Evolutionary conservation across 2,888 invertebrate species (phyloP).

Genomic region (Elegia similella): DNA sequence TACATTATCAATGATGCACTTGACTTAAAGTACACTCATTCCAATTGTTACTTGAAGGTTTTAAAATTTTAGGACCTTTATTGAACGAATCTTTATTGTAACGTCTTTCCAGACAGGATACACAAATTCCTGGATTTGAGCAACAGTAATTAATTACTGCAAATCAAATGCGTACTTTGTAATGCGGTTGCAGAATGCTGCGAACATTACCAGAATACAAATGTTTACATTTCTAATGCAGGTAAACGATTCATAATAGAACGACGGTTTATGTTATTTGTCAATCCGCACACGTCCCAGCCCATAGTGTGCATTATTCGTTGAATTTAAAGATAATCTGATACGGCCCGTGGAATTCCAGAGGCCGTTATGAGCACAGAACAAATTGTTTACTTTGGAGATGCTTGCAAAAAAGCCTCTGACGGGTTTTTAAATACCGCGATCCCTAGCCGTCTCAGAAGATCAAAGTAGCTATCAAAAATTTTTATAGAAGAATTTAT

Average conservation of each 20-base stretch:
- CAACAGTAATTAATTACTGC: conserved; percentile 21
- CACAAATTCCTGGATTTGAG: conserved; percentile 1
- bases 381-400: not conserved
- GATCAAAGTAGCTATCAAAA: not conserved
- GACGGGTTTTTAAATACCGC: not conserved
- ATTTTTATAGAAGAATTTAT: not conserved
- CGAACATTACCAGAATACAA: conserved; percentile 45
- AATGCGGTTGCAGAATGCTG: conserved; percentile 38
- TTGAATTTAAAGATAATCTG: conserved; percentile 47
- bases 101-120: not conserved
- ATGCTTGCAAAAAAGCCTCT: not conserved
- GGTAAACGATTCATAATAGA: conserved; percentile 53
- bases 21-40: conserved; percentile 44
- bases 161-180: conserved; percentile 39
- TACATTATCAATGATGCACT: conserved; percentile 48
- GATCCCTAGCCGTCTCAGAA: not conserved
- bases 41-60: conserved; percentile 21
- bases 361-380: conserved; percentile 37
- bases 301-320: conserved; percentile 37
- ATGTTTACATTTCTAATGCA: conserved; percentile 39
- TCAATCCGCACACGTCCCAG: conserved; percentile 58
- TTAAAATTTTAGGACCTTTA: conserved; percentile 22
- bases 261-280: conserved; percentile 46
- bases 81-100: not conserved
- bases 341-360: conserved; percentile 53